Evolutionary conservation across 2,888 invertebrate species (phyloP).

Genomic region (Eustalomyia histrio): DNA sequence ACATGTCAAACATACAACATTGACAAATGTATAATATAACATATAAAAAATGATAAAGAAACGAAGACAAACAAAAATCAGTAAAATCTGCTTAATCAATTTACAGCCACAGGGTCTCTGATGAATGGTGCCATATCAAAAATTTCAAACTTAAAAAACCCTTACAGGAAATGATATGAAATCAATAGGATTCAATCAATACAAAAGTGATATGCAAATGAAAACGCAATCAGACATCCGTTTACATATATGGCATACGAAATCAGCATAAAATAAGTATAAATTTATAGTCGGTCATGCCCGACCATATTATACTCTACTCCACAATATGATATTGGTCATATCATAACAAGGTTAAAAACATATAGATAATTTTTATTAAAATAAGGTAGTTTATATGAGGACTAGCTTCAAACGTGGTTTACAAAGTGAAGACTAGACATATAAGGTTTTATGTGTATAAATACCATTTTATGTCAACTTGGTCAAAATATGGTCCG

Average conservation of each 20-base stretch:
- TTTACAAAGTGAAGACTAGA: no score
- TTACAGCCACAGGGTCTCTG: constrained; percentile 35
- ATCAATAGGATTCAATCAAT: constrained; percentile 57
- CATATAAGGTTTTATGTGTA: no score
- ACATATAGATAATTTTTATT: no score
- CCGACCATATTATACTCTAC: no score
- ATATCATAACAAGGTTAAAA: no score
- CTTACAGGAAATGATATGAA: constrained; percentile 54
- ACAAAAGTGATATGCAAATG: constrained; percentile 56
- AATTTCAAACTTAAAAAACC: constrained; percentile 4
- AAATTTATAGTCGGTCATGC: no score
- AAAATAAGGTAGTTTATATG: no score
- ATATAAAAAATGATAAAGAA: background rate
- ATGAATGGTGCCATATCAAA: constrained; percentile 23
- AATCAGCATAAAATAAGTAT: constrained; percentile 17
- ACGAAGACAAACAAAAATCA: constrained; percentile 9
- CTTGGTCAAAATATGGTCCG: no score
- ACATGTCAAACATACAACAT: background rate
- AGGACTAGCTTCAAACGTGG: no score
- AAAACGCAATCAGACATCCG: constrained; percentile 52
- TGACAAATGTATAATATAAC: background rate
- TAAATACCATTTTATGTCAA: no score
- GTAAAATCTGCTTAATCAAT: constrained; percentile 26
- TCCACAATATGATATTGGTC: no score
- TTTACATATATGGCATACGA: constrained; percentile 26